Evolutionary conservation across 1,140 invertebrate genomes (phyloP).

Genomic region (Triops longicaudatus): DNA sequence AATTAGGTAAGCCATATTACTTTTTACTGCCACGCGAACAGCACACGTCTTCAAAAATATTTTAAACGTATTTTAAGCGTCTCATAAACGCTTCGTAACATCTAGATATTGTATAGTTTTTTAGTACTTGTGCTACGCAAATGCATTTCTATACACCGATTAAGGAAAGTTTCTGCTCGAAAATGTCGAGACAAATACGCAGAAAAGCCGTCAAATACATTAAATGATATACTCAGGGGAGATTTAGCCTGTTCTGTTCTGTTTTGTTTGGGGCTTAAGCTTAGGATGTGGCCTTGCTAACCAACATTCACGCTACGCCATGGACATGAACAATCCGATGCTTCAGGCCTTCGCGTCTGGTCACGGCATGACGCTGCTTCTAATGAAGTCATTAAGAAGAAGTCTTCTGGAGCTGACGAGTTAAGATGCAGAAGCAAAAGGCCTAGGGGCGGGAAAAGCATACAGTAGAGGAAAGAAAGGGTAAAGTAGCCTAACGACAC

Average conservation of each 20-base stretch:
- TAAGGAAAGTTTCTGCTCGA: background rate
- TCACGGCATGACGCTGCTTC: conserved; percentile 13
- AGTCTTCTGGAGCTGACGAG: background rate
- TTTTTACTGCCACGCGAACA: too few species aligned
- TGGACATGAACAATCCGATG: background rate
- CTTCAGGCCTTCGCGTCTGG: background rate
- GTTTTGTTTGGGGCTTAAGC: background rate
- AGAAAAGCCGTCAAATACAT: background rate
- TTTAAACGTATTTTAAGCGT: too few species aligned
- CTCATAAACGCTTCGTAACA: too few species aligned
- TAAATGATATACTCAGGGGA: background rate
- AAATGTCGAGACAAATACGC: background rate
- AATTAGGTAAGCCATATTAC: background rate
- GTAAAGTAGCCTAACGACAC: background rate
- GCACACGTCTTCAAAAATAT: too few species aligned
- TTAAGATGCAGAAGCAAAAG: conserved; percentile 9
- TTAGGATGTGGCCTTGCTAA: background rate
- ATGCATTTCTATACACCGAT: too few species aligned
- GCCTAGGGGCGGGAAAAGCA: background rate
- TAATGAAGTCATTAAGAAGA: background rate
- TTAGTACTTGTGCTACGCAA: too few species aligned
- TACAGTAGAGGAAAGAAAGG: background rate
- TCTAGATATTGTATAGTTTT: too few species aligned
- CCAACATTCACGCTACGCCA: background rate
- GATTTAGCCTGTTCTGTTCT: background rate